A percentile compares a stretch with the other conserved stretches of the same genome.
These are phyloP conservation scores for Muscicapa adusta DNA, from an alignment of 2,113 vertebrate species.

Conservation along the genomic window DNA sequence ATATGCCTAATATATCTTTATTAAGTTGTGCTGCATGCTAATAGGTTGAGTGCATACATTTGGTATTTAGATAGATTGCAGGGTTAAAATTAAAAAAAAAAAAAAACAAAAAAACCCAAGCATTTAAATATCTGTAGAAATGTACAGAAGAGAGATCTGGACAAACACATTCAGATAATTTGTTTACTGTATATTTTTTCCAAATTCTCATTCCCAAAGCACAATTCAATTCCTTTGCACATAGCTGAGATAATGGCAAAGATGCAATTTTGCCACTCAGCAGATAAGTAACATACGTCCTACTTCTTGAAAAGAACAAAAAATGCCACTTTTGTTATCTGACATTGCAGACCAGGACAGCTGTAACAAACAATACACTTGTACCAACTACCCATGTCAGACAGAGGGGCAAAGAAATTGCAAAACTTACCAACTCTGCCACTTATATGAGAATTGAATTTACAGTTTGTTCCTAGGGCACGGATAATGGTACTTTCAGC, in stretches of 20 bases:
- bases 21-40: background rate
- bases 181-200: background rate
- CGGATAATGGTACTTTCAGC: background rate
- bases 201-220: background rate
- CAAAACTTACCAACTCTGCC: background rate
- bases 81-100: background rate
- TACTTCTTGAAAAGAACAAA: background rate
- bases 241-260: background rate
- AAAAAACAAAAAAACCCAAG: no score
- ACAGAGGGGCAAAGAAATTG: fast-evolving
- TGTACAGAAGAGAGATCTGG: background rate
- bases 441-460: background rate
- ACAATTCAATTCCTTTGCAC: background rate
- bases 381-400: background rate
- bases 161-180: background rate
- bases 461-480: background rate
- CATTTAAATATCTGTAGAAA: background rate
- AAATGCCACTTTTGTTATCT: background rate
- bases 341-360: background rate
- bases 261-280: background rate
- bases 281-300: background rate
- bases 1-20: background rate
- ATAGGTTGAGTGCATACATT: background rate
- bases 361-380: background rate
- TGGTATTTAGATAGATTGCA: background rate